Base-by-base conservation (phyloP, 2,797 vertebrate species). In the Danio kyathit region DNA sequence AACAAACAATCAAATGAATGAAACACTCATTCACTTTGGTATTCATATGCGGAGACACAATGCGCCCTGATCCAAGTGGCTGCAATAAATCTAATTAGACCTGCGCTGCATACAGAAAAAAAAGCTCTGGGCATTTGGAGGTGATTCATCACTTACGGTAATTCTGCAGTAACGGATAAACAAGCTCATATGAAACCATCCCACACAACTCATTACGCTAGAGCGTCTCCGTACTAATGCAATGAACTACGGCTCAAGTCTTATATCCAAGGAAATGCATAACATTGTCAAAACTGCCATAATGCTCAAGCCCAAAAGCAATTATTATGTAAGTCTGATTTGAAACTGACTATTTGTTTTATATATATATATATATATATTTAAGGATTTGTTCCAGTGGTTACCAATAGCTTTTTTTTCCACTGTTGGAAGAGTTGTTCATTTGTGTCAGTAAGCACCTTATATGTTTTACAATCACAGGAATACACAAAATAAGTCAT, bases 141-240 rank as follows among this genome's bases (percentile, higher is more conserved):
- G 80, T 72, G 82, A 85, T 87, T 87, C 71, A 82, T 83, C 71
- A 85, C 63, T 74, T 65, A n/a, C n/a, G 43, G 48, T 77, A 74
- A 75, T 77, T 79, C 67, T 46, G 54, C 75, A 70, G 54, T 57
- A 74, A 67, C 73, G 70, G 69, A 77, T 76, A 86, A 86, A 86
- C 81, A 77, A 78, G 70, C 65, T 60, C 59, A 63, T 64, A 80
- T 71, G 72, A 83, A 82, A 77, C 81, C 81, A 72, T 80, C 43
- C 72, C 51, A 72, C 57, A 64, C 78, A 67, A 60, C 59, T 82
- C 79, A 80, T 84, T 79, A 70, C 17, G 75, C 59, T 72, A 69
- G 65, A 80, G 16, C 8, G 7, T 52, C 63, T 59, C n/a, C 8
- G 40, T 10, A 46, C 49, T 80, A 82, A 85, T 75, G 43, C 38